Conservation (phyloP, 2,797 vertebrate genomes). For the Falco cherrug region DNA sequence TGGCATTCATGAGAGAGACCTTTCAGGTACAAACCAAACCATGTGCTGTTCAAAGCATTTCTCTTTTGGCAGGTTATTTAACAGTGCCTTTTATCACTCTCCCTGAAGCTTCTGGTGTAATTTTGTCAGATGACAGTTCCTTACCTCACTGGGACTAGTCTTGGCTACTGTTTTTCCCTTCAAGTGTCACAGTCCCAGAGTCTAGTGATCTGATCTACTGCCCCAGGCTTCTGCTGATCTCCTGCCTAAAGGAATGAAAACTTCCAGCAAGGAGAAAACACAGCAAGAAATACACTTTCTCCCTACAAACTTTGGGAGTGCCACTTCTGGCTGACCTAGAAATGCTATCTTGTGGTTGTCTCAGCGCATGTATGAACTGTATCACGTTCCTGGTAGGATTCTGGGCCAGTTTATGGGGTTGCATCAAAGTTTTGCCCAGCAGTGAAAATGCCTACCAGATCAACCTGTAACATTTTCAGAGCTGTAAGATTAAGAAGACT, state of each 20-base stretch:
- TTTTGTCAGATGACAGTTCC: neutral
- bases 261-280: neutral
- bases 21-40: neutral
- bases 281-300: neutral
- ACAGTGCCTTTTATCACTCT: neutral
- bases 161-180: neutral
- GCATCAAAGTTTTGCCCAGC: neutral
- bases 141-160: neutral
- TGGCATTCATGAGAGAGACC: neutral
- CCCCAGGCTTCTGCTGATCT: neutral
- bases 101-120: neutral
- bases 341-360: neutral
- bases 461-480: neutral
- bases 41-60: neutral
- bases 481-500: neutral
- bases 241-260: neutral
- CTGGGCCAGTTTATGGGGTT: neutral
- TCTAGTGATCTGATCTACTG: neutral
- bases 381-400: neutral
- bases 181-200: neutral
- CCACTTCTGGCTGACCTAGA: neutral
- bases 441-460: neutral
- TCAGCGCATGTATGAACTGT: neutral
- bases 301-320: neutral
- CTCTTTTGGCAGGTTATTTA: neutral